Conservation (phyloP, 2,888 invertebrate genomes). For the Rhingia rostrata region DNA sequence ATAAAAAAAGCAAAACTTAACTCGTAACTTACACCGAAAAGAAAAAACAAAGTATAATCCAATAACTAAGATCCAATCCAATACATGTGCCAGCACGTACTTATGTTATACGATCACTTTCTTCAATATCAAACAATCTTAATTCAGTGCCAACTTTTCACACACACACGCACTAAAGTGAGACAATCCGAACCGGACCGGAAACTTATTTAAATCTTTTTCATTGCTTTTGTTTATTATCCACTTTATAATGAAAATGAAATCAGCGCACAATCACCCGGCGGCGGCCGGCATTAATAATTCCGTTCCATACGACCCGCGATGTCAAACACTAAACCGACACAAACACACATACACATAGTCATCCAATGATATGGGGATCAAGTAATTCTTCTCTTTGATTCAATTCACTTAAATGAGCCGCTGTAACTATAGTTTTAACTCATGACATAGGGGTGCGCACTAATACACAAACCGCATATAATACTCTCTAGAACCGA, state of each 20-base stretch:
- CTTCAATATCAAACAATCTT: slow-evolving; percentile 18
- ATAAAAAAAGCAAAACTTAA: too few species aligned
- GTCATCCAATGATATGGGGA: neutral
- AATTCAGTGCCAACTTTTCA: slow-evolving; percentile 43
- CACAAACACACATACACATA: neutral
- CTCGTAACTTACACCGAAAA: neutral
- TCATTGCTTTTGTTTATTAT: slow-evolving; percentile 57
- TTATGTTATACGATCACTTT: neutral
- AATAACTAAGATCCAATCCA: neutral
- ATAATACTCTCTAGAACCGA: slow-evolving; percentile 7
- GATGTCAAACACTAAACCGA: too few species aligned
- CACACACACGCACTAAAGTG: slow-evolving; percentile 15
- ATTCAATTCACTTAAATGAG: slow-evolving; percentile 55
- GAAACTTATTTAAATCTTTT: slow-evolving; percentile 60
- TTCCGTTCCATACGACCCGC: too few species aligned
- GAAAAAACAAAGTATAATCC: slow-evolving; percentile 3
- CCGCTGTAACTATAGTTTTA: slow-evolving; percentile 37
- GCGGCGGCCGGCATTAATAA: slow-evolving; percentile 33
- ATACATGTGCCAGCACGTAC: neutral
- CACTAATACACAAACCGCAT: neutral
- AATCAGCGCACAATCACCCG: slow-evolving; percentile 58
- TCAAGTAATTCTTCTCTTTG: slow-evolving; percentile 11
- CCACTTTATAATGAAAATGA: slow-evolving; percentile 65
- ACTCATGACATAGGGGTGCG: slow-evolving; percentile 43
- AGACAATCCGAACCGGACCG: slow-evolving; percentile 40